Evolutionary conservation across 1,140 invertebrate genomes (phyloP).

Genomic region (Zaprionus ornatus): DNA sequence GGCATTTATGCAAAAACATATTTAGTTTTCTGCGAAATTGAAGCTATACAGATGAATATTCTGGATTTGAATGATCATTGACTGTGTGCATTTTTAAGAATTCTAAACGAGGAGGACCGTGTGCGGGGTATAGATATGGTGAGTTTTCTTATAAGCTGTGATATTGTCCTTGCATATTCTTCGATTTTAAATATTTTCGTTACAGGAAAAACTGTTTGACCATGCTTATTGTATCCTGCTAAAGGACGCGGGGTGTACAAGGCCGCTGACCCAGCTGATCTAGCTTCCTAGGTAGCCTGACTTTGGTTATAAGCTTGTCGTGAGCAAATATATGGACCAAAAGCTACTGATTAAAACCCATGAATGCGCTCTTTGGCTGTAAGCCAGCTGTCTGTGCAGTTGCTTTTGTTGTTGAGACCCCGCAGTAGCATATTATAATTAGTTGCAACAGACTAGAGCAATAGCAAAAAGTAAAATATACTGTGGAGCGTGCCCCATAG

Average conservation of each 20-base stretch:
- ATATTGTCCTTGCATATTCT: too few relatives aligned
- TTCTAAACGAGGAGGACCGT: slow-evolving; percentile 9
- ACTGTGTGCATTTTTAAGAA: slow-evolving; percentile 11
- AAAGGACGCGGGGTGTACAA: too few relatives aligned
- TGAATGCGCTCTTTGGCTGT: slow-evolving; percentile 27
- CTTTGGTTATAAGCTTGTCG: too few relatives aligned
- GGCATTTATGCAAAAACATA: too few relatives aligned
- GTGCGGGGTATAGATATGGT: slow-evolving; percentile 12
- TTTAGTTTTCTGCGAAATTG: neutral
- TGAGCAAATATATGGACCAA: slow-evolving; percentile 10
- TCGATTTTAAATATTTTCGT: neutral
- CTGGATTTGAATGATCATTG: slow-evolving; percentile 28
- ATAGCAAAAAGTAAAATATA: slow-evolving; percentile 21
- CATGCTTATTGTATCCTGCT: slow-evolving; percentile 9
- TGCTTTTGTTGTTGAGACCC: slow-evolving; percentile 24
- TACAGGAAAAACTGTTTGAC: slow-evolving; percentile 20
- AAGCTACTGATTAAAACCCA: slow-evolving; percentile 22
- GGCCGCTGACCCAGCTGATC: too few relatives aligned
- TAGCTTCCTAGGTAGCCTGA: too few relatives aligned
- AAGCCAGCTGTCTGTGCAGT: slow-evolving; percentile 42
- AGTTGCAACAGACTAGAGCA: slow-evolving; percentile 32
- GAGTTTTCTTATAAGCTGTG: neutral
- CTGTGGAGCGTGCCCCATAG: too few relatives aligned
- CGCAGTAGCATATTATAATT: slow-evolving; percentile 51
- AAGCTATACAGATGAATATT: neutral